These are phyloP conservation scores for Zosterops japonicus DNA, from an alignment of 2,113 vertebrate species.

Conservation along the genomic window DNA sequence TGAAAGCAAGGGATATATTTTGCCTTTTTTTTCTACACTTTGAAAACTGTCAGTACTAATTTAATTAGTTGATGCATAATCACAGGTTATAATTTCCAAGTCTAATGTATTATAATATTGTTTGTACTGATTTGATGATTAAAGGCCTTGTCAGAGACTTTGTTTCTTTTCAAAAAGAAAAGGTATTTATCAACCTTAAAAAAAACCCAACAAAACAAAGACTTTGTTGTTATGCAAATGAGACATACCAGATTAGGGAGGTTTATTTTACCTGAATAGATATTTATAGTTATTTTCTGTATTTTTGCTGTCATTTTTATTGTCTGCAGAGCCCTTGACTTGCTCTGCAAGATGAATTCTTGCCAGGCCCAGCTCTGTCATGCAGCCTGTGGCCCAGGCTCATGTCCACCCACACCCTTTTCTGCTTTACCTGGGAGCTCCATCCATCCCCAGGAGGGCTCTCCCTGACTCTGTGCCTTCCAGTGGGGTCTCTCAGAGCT, in stretches of 20 bases:
- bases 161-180: slow-evolving; percentile 55
- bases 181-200: slow-evolving; percentile 33
- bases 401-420: background rate
- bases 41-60: slow-evolving; percentile 70
- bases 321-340: background rate
- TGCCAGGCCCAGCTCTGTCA: background rate
- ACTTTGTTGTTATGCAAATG: slow-evolving; percentile 15
- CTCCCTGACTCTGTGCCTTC: background rate
- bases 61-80: slow-evolving; percentile 70
- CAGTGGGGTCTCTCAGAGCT: background rate
- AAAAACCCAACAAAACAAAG: background rate
- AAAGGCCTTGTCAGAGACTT: slow-evolving; percentile 61
- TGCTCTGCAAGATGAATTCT: background rate
- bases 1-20: slow-evolving; percentile 18
- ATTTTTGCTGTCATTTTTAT: background rate
- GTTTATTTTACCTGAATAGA: slow-evolving; percentile 18
- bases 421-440: background rate
- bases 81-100: slow-evolving; percentile 68
- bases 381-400: accelerated
- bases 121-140: slow-evolving; percentile 70
- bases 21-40: slow-evolving; percentile 28
- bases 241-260: background rate
- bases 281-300: background rate
- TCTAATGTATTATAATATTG: slow-evolving; percentile 73
- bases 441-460: background rate